A percentile compares a stretch with the other conserved stretches of the same genome.
phyloP scores from a whole-genome alignment of 2,888 invertebrate species.

The Orchesellides sinensis region DNA sequence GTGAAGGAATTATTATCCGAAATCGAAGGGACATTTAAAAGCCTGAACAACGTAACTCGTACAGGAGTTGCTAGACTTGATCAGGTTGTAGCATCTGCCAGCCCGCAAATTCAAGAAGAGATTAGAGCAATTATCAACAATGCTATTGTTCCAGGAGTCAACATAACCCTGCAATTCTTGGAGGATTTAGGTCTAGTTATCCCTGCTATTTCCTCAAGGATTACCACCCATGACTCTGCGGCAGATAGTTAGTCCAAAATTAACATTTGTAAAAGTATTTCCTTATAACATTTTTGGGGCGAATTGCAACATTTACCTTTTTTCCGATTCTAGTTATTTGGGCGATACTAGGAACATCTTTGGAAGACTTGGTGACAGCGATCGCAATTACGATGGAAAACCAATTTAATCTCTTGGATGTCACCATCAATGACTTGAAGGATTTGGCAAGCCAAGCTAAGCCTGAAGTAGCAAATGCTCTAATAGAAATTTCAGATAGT shows the following conservation, averaged over 20 bases:
- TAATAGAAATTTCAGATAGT: conserved; percentile 23
- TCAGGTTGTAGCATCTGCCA: not conserved
- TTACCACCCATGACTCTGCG: conserved; percentile 3
- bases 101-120: conserved; percentile 13
- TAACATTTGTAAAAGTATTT: no score
- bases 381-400: conserved; percentile 18
- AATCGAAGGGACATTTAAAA: conserved; percentile 19
- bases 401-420: conserved; percentile 13
- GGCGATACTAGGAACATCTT: conserved; percentile 57
- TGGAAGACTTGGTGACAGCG: conserved; percentile 54
- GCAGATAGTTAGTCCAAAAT: conserved; percentile 28
- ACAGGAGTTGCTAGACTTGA: not conserved
- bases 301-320: not conserved
- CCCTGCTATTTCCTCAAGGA: conserved; percentile 5
- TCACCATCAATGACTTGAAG: conserved; percentile 6
- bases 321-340: conserved; percentile 41
- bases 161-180: conserved; percentile 15
- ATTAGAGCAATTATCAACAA: conserved; percentile 28
- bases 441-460: conserved; percentile 30
- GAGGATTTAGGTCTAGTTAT: conserved; percentile 44
- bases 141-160: conserved; percentile 18
- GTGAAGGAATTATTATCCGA: conserved; percentile 32
- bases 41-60: not conserved
- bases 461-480: conserved; percentile 24
- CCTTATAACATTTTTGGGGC: not conserved